phyloP scores from a whole-genome alignment of 2,888 invertebrate species.

The Mesorhabditis belari region DNA sequence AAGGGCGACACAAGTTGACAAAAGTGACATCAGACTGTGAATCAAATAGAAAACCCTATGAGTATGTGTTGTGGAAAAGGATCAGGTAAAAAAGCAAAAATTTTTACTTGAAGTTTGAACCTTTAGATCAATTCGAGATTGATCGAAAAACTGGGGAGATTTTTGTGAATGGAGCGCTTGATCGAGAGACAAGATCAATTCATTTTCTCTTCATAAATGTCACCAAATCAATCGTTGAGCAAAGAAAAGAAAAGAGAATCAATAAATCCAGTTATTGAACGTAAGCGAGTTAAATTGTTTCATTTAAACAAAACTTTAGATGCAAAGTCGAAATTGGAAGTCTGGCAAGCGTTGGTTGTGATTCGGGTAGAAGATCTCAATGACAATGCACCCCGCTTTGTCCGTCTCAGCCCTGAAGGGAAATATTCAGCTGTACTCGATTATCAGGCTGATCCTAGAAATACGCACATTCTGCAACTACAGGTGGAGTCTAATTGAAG shows the following conservation, averaged over 20 bases:
- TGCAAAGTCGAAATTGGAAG: constrained; percentile 28
- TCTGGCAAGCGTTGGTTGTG: constrained; percentile 41
- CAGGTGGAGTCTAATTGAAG: neutral
- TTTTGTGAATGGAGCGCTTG: constrained; percentile 27
- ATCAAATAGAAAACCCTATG: neutral
- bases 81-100: too few relatives aligned
- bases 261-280: constrained; percentile 25
- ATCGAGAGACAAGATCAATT: constrained; percentile 39
- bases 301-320: constrained; percentile 28
- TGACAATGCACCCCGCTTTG: constrained; percentile 44
- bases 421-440: constrained; percentile 13
- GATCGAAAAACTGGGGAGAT: constrained; percentile 36
- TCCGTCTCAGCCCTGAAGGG: constrained; percentile 25
- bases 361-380: constrained; percentile 45
- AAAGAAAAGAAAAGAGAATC: constrained; percentile 9
- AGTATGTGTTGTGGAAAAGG: neutral
- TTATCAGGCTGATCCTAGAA: too few relatives aligned
- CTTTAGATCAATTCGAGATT: constrained; percentile 42
- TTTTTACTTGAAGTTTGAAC: too few relatives aligned
- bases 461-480: neutral
- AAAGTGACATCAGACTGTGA: constrained; percentile 1
- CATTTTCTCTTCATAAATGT: constrained; percentile 43
- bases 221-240: constrained; percentile 17
- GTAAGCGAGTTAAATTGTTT: too few relatives aligned
- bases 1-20: neutral